phyloP scores from a whole-genome alignment of 2,797 vertebrate genomes.

The Galago senegalensis region DNA sequence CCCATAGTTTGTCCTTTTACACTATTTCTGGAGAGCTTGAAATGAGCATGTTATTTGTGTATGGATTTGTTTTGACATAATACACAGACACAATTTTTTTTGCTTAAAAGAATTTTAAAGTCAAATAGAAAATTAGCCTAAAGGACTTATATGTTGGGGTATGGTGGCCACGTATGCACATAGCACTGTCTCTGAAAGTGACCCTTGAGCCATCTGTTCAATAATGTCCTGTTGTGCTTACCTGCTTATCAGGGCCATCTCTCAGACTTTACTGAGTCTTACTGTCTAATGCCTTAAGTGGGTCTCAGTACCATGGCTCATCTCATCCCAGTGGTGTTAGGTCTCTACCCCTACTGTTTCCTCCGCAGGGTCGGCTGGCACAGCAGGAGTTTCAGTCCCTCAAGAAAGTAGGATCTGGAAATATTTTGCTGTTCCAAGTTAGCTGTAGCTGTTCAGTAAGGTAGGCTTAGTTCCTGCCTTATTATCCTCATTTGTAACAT shows the following conservation, averaged over 20 bases:
- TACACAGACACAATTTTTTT: background rate
- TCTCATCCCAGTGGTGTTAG: background rate
- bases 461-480: background rate
- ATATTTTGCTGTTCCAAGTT: background rate
- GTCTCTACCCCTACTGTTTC: background rate
- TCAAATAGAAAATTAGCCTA: background rate
- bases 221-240: background rate
- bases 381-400: background rate
- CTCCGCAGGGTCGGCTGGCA: background rate
- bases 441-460: background rate
- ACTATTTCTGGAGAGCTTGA: background rate
- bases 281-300: background rate
- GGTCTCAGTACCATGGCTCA: background rate
- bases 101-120: slow-evolving; percentile 9
- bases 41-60: background rate
- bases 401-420: background rate
- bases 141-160: background rate
- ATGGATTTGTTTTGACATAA: background rate
- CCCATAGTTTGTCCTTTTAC: background rate
- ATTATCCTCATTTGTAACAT: background rate
- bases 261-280: background rate
- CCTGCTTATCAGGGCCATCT: background rate
- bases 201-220: background rate
- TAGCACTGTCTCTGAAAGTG: background rate
- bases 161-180: background rate